Evolutionary conservation across 2,888 invertebrate species (phyloP).

Genomic region (Endotricha flammealis): DNA sequence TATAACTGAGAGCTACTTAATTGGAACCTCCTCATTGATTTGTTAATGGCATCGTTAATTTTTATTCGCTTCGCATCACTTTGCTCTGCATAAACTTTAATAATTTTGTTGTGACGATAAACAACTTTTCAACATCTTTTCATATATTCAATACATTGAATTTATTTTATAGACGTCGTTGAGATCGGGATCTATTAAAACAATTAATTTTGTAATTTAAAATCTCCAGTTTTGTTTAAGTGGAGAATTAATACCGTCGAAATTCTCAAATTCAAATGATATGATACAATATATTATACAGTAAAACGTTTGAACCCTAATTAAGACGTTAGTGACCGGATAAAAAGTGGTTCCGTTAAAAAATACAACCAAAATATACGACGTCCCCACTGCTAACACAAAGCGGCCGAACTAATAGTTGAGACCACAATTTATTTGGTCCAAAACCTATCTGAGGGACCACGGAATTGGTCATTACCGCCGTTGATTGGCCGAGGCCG

Average conservation of each 20-base stretch:
- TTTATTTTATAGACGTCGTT: slow-evolving; percentile 10
- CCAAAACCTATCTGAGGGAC: slow-evolving; percentile 38
- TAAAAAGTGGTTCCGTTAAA: slow-evolving; percentile 46
- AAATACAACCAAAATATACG: slow-evolving; percentile 53
- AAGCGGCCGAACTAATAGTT: slow-evolving; percentile 51
- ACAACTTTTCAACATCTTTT: slow-evolving; percentile 22
- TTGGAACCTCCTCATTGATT: slow-evolving; percentile 65
- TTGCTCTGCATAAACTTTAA: slow-evolving; percentile 35
- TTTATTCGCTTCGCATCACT: slow-evolving; percentile 49
- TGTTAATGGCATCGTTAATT: slow-evolving; percentile 62
- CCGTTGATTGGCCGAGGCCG: slow-evolving; percentile 54
- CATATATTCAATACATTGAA: background rate
- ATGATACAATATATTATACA: slow-evolving; percentile 47
- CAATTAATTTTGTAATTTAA: slow-evolving; percentile 16
- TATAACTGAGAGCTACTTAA: slow-evolving; percentile 57
- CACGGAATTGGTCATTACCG: slow-evolving; percentile 45
- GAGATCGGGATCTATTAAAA: slow-evolving; percentile 16
- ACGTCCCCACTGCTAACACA: slow-evolving; percentile 41
- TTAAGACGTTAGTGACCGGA: slow-evolving; percentile 56
- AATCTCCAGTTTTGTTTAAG: slow-evolving; percentile 23
- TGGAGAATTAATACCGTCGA: slow-evolving; percentile 31
- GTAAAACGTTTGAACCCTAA: slow-evolving; percentile 54
- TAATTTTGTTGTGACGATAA: slow-evolving; percentile 13
- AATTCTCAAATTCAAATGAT: slow-evolving; percentile 31
- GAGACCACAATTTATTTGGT: slow-evolving; percentile 53